phyloP scores from a whole-genome alignment of 2,888 invertebrate species.

The Criorhina ranunculi region DNA sequence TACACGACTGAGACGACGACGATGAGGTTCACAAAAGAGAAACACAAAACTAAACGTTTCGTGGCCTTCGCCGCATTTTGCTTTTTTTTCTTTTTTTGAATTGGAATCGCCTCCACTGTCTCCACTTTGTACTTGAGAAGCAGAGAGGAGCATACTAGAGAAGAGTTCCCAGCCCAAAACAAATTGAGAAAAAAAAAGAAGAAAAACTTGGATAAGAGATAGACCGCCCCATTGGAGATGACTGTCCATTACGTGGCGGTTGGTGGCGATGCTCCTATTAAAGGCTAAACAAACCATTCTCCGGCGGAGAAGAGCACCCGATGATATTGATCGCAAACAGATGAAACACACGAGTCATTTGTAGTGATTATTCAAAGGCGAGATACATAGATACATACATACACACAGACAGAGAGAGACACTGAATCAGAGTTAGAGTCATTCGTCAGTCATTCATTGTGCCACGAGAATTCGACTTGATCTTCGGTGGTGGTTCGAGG shows the following conservation, averaged over 20 bases:
- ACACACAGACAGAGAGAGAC: background rate
- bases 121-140: slow-evolving; percentile 59
- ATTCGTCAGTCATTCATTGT: slow-evolving; percentile 51
- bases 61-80: slow-evolving; percentile 74
- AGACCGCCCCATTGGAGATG: slow-evolving; percentile 46
- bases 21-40: slow-evolving; percentile 46
- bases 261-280: slow-evolving; percentile 61
- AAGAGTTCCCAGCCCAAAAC: slow-evolving; percentile 67
- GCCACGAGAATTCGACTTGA: slow-evolving; percentile 54
- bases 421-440: too few species aligned
- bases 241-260: slow-evolving; percentile 40
- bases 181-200: slow-evolving; percentile 34
- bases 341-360: slow-evolving; percentile 73
- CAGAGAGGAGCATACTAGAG: background rate
- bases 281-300: slow-evolving; percentile 64
- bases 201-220: slow-evolving; percentile 41
- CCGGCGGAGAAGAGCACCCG: slow-evolving; percentile 36
- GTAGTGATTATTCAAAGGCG: slow-evolving; percentile 67
- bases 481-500: background rate
- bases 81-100: too few species aligned
- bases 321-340: slow-evolving; percentile 73
- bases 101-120: slow-evolving; percentile 52
- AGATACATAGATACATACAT: slow-evolving; percentile 17
- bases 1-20: slow-evolving; percentile 56
- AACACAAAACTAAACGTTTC: slow-evolving; percentile 60